Evolutionary conservation across 35 echinoderm and acorn worm species (phyloP).

Genomic region (Ophioderma brevispina): DNA sequence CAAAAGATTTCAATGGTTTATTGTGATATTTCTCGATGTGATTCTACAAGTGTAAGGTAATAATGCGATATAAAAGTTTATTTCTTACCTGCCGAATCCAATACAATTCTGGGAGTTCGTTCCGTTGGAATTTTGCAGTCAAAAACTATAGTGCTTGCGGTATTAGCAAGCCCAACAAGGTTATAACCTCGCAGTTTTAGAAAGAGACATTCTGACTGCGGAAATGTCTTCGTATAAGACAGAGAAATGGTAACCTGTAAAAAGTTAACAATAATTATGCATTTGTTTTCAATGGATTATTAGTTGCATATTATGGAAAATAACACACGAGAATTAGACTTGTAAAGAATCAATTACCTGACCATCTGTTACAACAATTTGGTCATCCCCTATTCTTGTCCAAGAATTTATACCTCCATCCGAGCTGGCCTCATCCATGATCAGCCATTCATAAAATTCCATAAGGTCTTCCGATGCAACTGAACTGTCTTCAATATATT

Average conservation of each 20-base stretch:
- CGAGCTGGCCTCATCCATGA: neutral
- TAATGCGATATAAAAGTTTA: too few relatives aligned
- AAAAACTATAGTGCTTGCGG: neutral
- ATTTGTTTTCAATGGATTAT: too few relatives aligned
- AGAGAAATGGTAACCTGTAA: too few relatives aligned
- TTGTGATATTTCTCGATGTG: too few relatives aligned
- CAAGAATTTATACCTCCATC: neutral
- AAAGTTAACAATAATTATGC: too few relatives aligned
- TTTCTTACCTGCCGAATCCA: neutral
- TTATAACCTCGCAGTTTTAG: neutral
- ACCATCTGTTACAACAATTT: neutral
- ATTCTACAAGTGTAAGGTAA: too few relatives aligned
- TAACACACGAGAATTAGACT: neutral
- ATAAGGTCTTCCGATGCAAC: neutral
- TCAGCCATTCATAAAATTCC: neutral
- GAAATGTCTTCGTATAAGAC: too few relatives aligned
- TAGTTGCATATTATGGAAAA: neutral
- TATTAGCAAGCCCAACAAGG: neutral
- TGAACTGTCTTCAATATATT: neutral
- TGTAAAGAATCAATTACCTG: neutral
- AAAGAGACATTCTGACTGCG: too few relatives aligned
- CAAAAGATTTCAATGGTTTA: too few relatives aligned
- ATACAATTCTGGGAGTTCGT: neutral
- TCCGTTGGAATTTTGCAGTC: neutral
- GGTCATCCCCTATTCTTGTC: neutral